Evolutionary conservation across 2,113 vertebrate species (phyloP), one percentile per base, ranked within the genome.

Genomic region (Poecile atricapillus): DNA sequence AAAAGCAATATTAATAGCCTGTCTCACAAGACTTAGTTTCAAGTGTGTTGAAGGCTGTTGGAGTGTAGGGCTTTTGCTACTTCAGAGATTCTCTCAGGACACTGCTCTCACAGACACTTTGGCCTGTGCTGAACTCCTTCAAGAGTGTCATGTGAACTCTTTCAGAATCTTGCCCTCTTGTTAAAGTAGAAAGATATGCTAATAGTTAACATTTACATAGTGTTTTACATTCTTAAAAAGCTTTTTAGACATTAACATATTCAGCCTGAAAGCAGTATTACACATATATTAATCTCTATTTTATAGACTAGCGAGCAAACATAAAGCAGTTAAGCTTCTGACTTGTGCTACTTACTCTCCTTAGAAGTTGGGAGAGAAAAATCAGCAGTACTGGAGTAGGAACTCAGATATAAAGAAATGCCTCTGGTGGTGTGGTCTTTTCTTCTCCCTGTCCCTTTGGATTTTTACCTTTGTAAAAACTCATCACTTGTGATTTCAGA

Each of bases 201-300:
- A 96, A 68, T 85, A 76, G 37, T 60, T 76, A 28, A 44, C 30
- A 89, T 93, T 89, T 92, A 81, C 64, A 78, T 49, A 82, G 50
- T 30, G 35, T 5, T 89, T 89, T 85, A 33, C 78, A 69, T 73
- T 82, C 70, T 93, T 87, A 43, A 87, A 94, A 79, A 83, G 46
- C n/a, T 85, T 93, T 88, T 56, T 13, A 69, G n/a, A 59, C 24
- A 67, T 95, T 79, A 87, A 79, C 39, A 70, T 63, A 83, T 39
- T 85, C 50, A 82, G 67, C 35, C 63, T 76, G 65, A 85, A 95
- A 95, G 55, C 55, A 43, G 59, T 18, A 47, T 79, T 84, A 44
- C 41, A 75, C 15, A 60, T 2, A 8, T 4, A 68, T 30, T 75
- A 67, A 65, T 93, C 58, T 67, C 81, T 78, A 6, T 75, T 94